phyloP scores from a whole-genome alignment of 2,113 vertebrate genomes.

The Scartelaos histophorus region DNA sequence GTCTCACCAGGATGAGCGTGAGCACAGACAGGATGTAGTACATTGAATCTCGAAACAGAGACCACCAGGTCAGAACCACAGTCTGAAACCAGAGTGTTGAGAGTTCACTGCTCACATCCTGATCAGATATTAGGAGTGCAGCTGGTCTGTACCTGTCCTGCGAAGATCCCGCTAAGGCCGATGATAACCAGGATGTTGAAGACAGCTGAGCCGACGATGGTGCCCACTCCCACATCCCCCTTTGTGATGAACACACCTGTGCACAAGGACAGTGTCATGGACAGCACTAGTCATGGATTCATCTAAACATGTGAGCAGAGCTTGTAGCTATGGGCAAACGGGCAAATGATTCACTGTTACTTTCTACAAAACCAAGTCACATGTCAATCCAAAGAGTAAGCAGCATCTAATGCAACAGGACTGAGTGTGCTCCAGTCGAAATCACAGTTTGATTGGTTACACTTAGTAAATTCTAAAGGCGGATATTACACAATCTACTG shows the following conservation, averaged over 20 bases:
- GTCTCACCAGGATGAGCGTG: slow-evolving; percentile 78
- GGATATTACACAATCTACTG: too few relatives aligned
- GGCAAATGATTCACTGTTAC: too few relatives aligned
- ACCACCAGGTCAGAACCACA: slow-evolving; percentile 79
- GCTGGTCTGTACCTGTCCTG: slow-evolving; percentile 68
- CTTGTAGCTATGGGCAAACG: too few relatives aligned
- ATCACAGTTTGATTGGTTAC: too few relatives aligned
- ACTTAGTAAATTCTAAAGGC: too few relatives aligned
- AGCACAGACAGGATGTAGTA: slow-evolving; percentile 80
- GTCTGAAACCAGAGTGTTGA: slow-evolving; percentile 50
- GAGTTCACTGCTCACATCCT: neutral
- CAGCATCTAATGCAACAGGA: too few relatives aligned
- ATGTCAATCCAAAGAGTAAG: too few relatives aligned
- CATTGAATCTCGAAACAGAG: slow-evolving; percentile 76
- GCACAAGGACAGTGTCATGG: neutral
- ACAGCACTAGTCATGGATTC: neutral
- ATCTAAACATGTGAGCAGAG: too few relatives aligned
- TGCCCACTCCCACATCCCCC: slow-evolving; percentile 78
- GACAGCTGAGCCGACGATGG: slow-evolving; percentile 80
- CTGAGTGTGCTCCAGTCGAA: too few relatives aligned
- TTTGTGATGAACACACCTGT: slow-evolving; percentile 82
- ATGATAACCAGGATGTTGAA: slow-evolving; percentile 83
- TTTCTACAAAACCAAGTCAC: too few relatives aligned
- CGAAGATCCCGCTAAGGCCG: slow-evolving; percentile 79
- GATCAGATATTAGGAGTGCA: neutral